Base-by-base conservation (phyloP, 2,797 vertebrate genomes). In the Sus cebifrons region DNA sequence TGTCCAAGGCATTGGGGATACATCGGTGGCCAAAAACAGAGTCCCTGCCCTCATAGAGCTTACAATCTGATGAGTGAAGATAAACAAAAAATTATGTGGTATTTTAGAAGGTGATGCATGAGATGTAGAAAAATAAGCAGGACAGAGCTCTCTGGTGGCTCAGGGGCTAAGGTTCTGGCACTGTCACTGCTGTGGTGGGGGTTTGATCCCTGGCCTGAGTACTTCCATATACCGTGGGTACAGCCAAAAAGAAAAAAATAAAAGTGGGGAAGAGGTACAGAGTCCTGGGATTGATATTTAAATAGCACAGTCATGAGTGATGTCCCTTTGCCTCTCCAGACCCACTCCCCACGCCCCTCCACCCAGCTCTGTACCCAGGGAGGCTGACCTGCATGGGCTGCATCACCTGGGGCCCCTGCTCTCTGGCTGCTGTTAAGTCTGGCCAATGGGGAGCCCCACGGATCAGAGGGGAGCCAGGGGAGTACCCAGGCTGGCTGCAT, bases 401-500 rank as follows among this genome's bases (percentile, higher is more conserved):
- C 6, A 3, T 1, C 77, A 49, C 27, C 11, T 1, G 1, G 29
- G 6, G 20, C 3, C 67, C 56, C 49, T 67, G 14, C 49, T n/a
- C 25, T 60, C 75, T 93, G 89, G 15, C 44, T 81, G 86, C 85
- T 86, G 4, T 21, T 73, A 56, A 67, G 64, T n/a, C 89, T 9
- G 1, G 23, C 36, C 15, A 12, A 2, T 32, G 36, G 44, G 64
- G 49, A 44, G 3, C 2, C 49, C 75, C 20, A 2, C 0, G 27
- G 17, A 73, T 32, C 25, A 36, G 86, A 91, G 14, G 54, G 36
- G 11, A n/a, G 10, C 3, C 52, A 8, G 23, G 49, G 67, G 12
- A 74, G 21, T 0, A 9, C 21, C 9, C 17, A 58, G 25, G n/a
- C 21, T 49, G 84, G 23, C 17, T 49, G 9, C 20, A 16, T n/a